Conservation (phyloP, 2,797 vertebrate genomes). For the Enteromius radiatus region DNA sequence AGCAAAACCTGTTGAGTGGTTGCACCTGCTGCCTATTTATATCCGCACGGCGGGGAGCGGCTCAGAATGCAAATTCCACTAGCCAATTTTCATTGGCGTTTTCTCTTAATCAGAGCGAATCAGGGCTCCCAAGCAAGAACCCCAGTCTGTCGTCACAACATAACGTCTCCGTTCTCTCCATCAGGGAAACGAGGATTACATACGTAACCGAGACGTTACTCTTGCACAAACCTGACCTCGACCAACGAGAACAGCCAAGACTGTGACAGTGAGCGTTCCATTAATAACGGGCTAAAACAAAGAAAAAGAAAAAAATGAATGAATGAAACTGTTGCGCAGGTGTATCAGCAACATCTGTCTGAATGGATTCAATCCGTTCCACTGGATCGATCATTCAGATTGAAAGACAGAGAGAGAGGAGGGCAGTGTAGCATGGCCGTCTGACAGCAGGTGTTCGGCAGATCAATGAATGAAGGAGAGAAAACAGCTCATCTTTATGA, state of each 20-base stretch:
- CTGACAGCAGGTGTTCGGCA: conserved; percentile 74
- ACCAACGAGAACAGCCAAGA: conserved; percentile 16
- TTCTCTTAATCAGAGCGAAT: no score
- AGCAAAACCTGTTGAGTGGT: no score
- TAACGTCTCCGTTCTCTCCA: no score
- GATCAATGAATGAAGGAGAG: conserved; percentile 76
- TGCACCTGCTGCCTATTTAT: no score
- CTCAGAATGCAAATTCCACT: no score
- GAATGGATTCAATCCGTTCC: conserved; percentile 60
- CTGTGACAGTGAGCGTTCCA: neutral
- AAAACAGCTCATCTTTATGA: conserved; percentile 75
- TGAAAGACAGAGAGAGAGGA: conserved; percentile 35
- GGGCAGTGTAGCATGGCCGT: conserved; percentile 19
- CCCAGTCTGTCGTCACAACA: no score
- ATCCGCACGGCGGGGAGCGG: no score
- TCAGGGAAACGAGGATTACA: no score
- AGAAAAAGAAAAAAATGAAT: conserved; percentile 23
- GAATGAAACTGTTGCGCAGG: conserved; percentile 38
- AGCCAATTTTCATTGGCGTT: no score
- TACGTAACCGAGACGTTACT: no score
- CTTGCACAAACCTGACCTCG: conserved; percentile 54
- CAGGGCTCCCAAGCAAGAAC: no score
- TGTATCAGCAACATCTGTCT: conserved; percentile 62
- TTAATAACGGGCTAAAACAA: neutral
- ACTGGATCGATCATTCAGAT: conserved; percentile 51